Percentiles rank a stretch among this genome's conserved stretches.
phyloP scores from a whole-genome alignment of 1,140 invertebrate genomes.

The Scaptomyza pallida region DNA sequence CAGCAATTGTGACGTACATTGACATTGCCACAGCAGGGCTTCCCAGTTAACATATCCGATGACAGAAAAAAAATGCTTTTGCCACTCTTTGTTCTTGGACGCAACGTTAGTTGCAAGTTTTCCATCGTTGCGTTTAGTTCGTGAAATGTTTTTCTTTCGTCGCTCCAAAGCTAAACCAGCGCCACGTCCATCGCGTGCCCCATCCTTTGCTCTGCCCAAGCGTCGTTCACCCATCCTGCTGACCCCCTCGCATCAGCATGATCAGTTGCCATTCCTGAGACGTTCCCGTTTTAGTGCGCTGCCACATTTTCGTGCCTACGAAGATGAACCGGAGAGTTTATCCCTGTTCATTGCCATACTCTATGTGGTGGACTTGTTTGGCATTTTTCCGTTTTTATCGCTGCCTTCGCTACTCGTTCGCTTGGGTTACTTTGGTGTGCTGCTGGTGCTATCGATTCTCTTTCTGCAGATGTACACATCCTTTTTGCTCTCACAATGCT shows the following conservation, averaged over 20 bases:
- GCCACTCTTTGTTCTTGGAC: slow-evolving; percentile 45
- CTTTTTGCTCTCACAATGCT: slow-evolving; percentile 89
- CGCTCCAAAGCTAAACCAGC: slow-evolving; percentile 58
- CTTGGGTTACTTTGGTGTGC: slow-evolving; percentile 89
- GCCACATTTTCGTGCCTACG: slow-evolving; percentile 70
- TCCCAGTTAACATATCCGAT: slow-evolving; percentile 54
- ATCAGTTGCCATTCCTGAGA: slow-evolving; percentile 75
- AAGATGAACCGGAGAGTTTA: slow-evolving; percentile 67
- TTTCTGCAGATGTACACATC: slow-evolving; percentile 91
- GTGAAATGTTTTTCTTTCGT: slow-evolving; percentile 69
- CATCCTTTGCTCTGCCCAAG: slow-evolving; percentile 67
- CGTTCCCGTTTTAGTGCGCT: slow-evolving; percentile 76
- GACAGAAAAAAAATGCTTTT: slow-evolving; percentile 36
- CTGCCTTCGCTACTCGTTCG: slow-evolving; percentile 89
- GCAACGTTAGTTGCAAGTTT: slow-evolving; percentile 46
- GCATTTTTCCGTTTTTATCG: slow-evolving; percentile 91
- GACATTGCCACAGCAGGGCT: slow-evolving; percentile 72
- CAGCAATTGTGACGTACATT: slow-evolving; percentile 46
- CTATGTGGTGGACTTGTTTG: slow-evolving; percentile 92
- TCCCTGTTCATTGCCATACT: slow-evolving; percentile 88
- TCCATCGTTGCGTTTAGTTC: slow-evolving; percentile 45
- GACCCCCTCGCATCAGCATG: slow-evolving; percentile 70
- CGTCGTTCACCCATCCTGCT: slow-evolving; percentile 55
- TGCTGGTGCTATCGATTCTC: slow-evolving; percentile 88
- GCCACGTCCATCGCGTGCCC: slow-evolving; percentile 63